Evolutionary conservation across 2,888 invertebrate genomes (phyloP).

Genomic region (Isoperla grammatica): DNA sequence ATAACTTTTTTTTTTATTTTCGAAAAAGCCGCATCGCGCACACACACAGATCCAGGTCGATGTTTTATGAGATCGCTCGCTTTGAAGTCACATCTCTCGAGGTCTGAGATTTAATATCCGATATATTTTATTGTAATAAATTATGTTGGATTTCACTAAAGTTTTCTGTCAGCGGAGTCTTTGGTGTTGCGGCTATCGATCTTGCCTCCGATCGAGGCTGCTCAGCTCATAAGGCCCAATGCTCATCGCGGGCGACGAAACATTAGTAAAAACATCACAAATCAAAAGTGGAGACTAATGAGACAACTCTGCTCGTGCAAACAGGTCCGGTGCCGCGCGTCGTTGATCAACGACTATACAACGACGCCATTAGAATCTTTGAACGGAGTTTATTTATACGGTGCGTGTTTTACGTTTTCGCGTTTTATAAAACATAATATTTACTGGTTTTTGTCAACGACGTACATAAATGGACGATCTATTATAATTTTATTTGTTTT

Average conservation of each 20-base stretch:
- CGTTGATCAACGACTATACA: too few species aligned
- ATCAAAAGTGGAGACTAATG: constrained; percentile 1
- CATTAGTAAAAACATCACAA: not conserved
- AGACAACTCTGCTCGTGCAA: too few species aligned
- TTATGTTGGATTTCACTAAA: not conserved
- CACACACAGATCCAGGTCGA: not conserved
- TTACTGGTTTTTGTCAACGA: too few species aligned
- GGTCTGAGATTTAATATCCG: constrained; percentile 6
- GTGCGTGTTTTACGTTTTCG: too few species aligned
- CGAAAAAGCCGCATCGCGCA: not conserved
- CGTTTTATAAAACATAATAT: too few species aligned
- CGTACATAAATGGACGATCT: too few species aligned
- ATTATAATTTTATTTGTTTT: too few species aligned
- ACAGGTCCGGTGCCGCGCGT: too few species aligned
- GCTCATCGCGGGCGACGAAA: too few species aligned
- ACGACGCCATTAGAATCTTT: too few species aligned
- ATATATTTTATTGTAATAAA: constrained; percentile 19
- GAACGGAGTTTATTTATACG: too few species aligned
- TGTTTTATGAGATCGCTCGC: not conserved
- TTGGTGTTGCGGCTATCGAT: not conserved
- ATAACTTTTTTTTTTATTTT: not conserved
- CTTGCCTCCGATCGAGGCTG: not conserved
- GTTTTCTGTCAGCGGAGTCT: not conserved
- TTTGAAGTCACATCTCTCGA: not conserved
- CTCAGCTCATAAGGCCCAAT: too few species aligned